Conservation (phyloP, 2,888 invertebrate genomes). For the Polylopha cassiicola region DNA sequence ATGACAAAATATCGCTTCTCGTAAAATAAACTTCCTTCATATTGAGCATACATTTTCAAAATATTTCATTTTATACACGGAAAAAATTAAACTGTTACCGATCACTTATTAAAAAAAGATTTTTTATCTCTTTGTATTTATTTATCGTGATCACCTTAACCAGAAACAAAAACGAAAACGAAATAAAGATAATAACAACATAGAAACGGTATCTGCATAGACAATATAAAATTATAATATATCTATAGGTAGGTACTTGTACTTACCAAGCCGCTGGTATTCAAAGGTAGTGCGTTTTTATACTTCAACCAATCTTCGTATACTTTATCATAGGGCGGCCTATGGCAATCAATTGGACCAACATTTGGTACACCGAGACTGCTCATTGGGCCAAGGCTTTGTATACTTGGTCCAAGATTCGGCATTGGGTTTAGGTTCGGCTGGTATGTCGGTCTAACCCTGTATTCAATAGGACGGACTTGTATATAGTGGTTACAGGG, state of each 20-base stretch:
- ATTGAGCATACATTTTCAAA: too few relatives aligned
- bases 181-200: too few relatives aligned
- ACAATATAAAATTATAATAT: too few relatives aligned
- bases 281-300: constrained; percentile 66
- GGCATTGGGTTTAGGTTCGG: constrained; percentile 43
- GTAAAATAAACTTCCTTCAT: too few relatives aligned
- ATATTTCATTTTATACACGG: too few relatives aligned
- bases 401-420: constrained; percentile 50
- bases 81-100: too few relatives aligned
- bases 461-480: constrained; percentile 58
- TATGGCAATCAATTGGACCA: constrained; percentile 55
- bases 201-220: too few relatives aligned
- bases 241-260: not conserved
- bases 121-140: too few relatives aligned
- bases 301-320: constrained; percentile 77
- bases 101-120: too few relatives aligned
- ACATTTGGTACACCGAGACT: constrained; percentile 42
- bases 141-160: too few relatives aligned
- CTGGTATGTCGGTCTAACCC: constrained; percentile 45
- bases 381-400: constrained; percentile 46
- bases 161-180: too few relatives aligned
- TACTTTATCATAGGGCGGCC: constrained; percentile 63
- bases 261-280: constrained; percentile 68
- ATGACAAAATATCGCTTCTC: too few relatives aligned
- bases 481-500: constrained; percentile 64